Percentiles rank a stretch among this genome's conserved stretches.
Conservation (phyloP, 2,888 invertebrate genomes). For the Abrostola tripartita region DNA sequence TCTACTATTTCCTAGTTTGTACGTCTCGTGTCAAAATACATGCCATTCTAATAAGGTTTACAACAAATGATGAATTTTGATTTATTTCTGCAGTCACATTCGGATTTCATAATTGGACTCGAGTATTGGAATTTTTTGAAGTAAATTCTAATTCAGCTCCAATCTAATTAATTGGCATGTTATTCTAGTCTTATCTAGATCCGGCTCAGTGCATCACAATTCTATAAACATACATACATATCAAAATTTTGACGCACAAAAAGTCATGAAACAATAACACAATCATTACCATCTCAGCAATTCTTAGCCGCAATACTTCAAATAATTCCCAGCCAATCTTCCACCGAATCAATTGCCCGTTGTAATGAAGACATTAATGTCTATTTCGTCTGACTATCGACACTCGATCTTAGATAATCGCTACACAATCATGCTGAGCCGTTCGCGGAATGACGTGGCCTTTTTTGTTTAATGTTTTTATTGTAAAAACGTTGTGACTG, state of each 20-base stretch:
- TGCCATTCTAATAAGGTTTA: too few species aligned
- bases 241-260: conserved; percentile 5
- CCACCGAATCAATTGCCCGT: conserved; percentile 75
- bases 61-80: too few species aligned
- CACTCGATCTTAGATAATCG: conserved; percentile 73
- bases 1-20: too few species aligned
- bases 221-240: background rate
- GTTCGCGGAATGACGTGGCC: conserved; percentile 60
- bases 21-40: too few species aligned
- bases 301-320: conserved; percentile 32
- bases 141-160: too few species aligned
- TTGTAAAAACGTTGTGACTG: conserved; percentile 40
- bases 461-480: conserved; percentile 45
- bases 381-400: conserved; percentile 68
- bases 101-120: too few species aligned
- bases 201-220: too few species aligned
- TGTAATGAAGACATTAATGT: conserved; percentile 84
- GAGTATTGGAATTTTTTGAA: too few species aligned
- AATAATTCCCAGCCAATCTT: conserved; percentile 49
- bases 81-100: too few species aligned
- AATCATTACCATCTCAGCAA: conserved; percentile 29
- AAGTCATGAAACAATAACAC: conserved; percentile 3
- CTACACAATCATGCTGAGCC: conserved; percentile 66
- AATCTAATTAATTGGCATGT: too few species aligned
- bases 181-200: too few species aligned